These are phyloP conservation scores for Bursaphelenchus mucronatus DNA, from an alignment of 1,140 invertebrate genomes.

Conservation along the genomic window DNA sequence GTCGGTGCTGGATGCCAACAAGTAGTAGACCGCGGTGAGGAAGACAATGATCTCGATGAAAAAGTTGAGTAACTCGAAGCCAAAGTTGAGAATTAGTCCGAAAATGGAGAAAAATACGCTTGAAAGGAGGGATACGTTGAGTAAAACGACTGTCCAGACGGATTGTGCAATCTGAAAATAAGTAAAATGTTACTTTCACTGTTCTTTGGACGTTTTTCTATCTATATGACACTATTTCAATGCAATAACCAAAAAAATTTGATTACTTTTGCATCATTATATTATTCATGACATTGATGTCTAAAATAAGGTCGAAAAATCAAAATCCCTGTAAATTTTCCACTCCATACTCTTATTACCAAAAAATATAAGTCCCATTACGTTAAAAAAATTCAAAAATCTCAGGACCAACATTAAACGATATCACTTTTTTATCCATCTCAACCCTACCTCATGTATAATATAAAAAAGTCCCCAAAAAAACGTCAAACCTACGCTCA, in stretches of 20 bases:
- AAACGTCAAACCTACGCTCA: constrained; percentile 71
- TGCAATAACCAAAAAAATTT: too few species aligned
- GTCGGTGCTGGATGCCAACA: constrained; percentile 79
- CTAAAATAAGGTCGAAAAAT: too few species aligned
- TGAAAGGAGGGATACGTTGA: constrained; percentile 85
- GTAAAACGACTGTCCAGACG: constrained; percentile 82
- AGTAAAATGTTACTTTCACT: background rate
- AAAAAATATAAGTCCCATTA: too few species aligned
- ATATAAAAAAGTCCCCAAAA: background rate
- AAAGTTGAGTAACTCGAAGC: constrained; percentile 86
- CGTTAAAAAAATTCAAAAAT: too few species aligned
- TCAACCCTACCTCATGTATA: too few species aligned
- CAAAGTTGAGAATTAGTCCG: constrained; percentile 81
- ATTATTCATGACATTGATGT: background rate
- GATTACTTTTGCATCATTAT: background rate
- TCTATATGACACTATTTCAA: too few species aligned
- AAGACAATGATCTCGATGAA: constrained; percentile 86
- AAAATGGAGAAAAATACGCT: constrained; percentile 78
- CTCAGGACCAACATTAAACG: too few species aligned
- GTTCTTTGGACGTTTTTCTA: background rate
- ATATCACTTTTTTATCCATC: background rate
- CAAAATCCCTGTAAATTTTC: too few species aligned
- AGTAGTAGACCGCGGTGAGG: constrained; percentile 88
- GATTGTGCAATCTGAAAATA: constrained; percentile 71
- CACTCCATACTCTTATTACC: too few species aligned